Percentiles rank a stretch among this genome's conserved stretches.
Evolutionary conservation across 2,888 invertebrate species (phyloP).

Genomic region (Apodemia zela): DNA sequence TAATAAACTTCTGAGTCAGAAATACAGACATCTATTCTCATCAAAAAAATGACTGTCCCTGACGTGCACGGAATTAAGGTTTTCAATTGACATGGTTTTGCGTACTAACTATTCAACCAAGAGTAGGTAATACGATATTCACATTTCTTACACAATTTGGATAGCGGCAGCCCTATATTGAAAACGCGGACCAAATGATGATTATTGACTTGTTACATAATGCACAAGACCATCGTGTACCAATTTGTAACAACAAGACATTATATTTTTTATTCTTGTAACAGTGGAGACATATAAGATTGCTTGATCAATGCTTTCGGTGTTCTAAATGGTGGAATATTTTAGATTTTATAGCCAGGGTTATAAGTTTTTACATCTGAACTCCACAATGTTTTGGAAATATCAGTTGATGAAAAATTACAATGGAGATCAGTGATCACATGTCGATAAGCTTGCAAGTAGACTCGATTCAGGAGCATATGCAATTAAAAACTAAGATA

Average conservation of each 20-base stretch:
- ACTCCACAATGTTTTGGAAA: too few relatives aligned
- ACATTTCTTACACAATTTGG: neutral
- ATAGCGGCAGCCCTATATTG: neutral
- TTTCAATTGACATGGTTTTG: neutral
- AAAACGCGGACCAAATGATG: constrained; percentile 2
- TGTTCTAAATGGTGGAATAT: neutral
- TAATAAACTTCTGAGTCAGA: too few relatives aligned
- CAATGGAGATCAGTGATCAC: too few relatives aligned
- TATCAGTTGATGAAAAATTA: too few relatives aligned
- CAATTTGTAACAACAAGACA: constrained; percentile 12
- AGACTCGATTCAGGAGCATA: too few relatives aligned
- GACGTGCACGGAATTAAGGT: neutral
- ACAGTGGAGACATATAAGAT: neutral
- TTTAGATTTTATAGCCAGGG: too few relatives aligned
- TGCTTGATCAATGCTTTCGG: neutral
- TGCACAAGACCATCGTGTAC: constrained; percentile 12
- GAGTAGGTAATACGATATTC: neutral
- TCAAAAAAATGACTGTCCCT: neutral
- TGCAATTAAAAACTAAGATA: too few relatives aligned
- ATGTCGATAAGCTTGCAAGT: too few relatives aligned
- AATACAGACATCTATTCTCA: too few relatives aligned
- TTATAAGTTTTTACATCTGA: too few relatives aligned
- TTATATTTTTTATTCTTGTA: neutral
- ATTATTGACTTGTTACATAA: constrained; percentile 15
- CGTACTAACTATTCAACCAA: neutral